Evolutionary conservation across 2,888 invertebrate species (phyloP), one percentile per base, ranked within the genome.

Genomic region (Lasioglossum malachurum): DNA sequence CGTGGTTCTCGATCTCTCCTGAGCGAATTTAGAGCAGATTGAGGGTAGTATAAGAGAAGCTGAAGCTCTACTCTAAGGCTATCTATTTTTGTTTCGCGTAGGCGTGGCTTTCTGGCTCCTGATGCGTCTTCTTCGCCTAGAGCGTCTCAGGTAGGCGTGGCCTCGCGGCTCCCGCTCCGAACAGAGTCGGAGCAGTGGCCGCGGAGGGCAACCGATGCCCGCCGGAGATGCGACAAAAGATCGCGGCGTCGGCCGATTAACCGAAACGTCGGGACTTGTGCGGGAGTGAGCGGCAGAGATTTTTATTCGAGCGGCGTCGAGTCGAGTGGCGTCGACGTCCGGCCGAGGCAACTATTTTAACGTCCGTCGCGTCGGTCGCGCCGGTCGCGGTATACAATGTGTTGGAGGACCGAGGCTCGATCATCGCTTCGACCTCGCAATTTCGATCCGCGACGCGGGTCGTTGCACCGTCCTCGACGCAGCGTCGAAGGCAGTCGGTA

Each of bases 361-460:
- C 87, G 86, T 87, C 87, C 85, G 74, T 64, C 85, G 82, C 82
- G 79, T 84, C 79, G 82, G 76, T 76, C 72, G 72, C 72, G 72
- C n/a, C 35, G 38, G 69, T 73, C 82, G 85, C 85, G 86, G 86
- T 77, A 83, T 86, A 85, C 83, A 83, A 81, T 74, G 78, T 83
- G 79, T 78, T 76, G 75, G 88, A 87, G 87, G 89, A 87, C 82
- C 86, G 88, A 35, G 69, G 82, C 84, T 85, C 89, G 90, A 91
- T 91, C 90, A 87, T 88, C 87, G 89, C 87, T 90, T 89, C 90
- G 89, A 90, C 88, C 89, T 90, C 87, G 91, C 89, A 91, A 91
- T 91, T 91, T 91, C 91, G 91, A 91, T 88, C 91, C 87, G 89
- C 88, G 85, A 88, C 87, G 86, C 86, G 80, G 88, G 89, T 89